Evolutionary conservation across 2,888 invertebrate species (phyloP), one percentile per base, ranked within the genome.

Genomic region (Melipona bicolor): DNA sequence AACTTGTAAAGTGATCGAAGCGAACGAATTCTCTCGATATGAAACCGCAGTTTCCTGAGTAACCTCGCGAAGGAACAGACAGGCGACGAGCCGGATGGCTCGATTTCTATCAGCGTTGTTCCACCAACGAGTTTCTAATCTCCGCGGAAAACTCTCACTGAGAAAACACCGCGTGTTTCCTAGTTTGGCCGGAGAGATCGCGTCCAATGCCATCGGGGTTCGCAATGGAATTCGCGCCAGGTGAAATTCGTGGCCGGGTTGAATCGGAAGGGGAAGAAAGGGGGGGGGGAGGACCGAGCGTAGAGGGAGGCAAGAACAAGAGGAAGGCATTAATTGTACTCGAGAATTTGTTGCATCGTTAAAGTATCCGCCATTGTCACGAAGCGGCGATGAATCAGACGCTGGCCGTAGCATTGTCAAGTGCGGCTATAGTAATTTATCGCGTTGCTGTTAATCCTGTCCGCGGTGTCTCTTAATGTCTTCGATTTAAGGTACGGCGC

Each of bases 31-130:
- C 9, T 32, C 32, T 32, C 32, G 4, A 81, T n/a, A 54, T 67
- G 43, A 74, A 77, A 78, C 70, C 71, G 32, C 61, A 67, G 43
- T 74, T 71, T 78, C 67, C 56, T 56, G 70, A 19, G 59, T 49
- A 74, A 65, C 65, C 50, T 36, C 27, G 50, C 15, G 13, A 27
- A 15, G 50, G 76, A 79, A 85, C n/a, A 72, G 61, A 61, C 72
- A n/a, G 49, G 50, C 78, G 67, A 59, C 50, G 43, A 43, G 54
- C 32, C 43, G 72, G 52, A 67, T 78, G 69, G 70, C 50, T 62
- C 19, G 82, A 85, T 88, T 86, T 88, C 88, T 77, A 88, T 86
- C 73, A 75, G 77, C 77, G 72, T 74, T 74, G 36, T 81, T 79
- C 72, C 74, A 50, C 72, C 68, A 81, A 76, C 75, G 43, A 81